Evolutionary conservation across 2,797 vertebrate species (phyloP).

Genomic region (Poeciliopsis gracilis): DNA sequence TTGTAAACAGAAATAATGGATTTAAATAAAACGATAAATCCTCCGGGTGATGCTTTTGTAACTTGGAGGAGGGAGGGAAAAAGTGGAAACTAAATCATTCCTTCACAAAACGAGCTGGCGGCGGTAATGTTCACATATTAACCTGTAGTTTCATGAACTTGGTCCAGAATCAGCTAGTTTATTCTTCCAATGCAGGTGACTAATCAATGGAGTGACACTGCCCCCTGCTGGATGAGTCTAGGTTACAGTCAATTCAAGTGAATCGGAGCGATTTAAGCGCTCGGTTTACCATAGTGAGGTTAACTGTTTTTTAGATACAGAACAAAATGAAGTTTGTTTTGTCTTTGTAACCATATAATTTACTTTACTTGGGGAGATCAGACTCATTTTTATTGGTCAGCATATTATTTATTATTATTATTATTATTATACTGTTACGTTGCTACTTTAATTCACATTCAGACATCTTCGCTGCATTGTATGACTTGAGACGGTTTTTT

Average conservation of each 20-base stretch:
- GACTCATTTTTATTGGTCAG: not conserved
- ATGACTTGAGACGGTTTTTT: not conserved
- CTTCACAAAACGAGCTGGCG: not conserved
- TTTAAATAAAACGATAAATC: slow-evolving; percentile 2
- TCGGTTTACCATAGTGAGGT: not conserved
- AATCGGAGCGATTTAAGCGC: not conserved
- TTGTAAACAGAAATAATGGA: not conserved
- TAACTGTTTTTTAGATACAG: not conserved
- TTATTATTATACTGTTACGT: no score
- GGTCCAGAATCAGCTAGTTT: not conserved
- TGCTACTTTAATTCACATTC: no score
- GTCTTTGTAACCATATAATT: not conserved
- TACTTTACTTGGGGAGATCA: not conserved
- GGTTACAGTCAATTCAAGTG: not conserved
- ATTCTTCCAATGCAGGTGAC: not conserved
- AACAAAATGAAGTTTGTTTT: not conserved
- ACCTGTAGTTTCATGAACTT: not conserved
- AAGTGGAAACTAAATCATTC: not conserved
- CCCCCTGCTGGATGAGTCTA: not conserved
- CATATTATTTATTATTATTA: no score
- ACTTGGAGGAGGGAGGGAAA: no score
- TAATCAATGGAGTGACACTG: not conserved
- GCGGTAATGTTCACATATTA: not conserved
- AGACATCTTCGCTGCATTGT: no score
- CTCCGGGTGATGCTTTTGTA: not conserved